Base-by-base conservation (phyloP, 2,888 invertebrate species). In the Lochmaea capreae region DNA sequence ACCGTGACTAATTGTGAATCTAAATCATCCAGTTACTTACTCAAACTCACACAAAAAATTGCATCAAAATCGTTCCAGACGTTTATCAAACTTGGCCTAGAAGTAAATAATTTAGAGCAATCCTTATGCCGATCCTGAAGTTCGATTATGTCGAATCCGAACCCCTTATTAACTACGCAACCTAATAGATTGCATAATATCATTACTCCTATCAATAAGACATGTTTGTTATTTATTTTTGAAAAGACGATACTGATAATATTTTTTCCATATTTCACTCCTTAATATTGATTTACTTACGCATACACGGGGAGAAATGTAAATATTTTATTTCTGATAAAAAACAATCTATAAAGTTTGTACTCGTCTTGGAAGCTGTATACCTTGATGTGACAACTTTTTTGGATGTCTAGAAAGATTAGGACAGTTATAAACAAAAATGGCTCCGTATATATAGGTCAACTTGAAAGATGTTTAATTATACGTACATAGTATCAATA, bases 191-290 rank as follows among this genome's bases (percentile, higher is more conserved):
- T 71, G 67, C 72, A 73, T 76, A 76, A 73, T 61, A 67, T 67
- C 58, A 59, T 61, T 68, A 65, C 62, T 65, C 67, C 52, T 71
- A 73, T 76, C 73, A 52, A 71, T 67, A 46, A 70, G 57, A 61
- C 18, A 71, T 73, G 62, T 72, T 76, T 73, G 76, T 76, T 74
- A 70, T 78, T 77, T 72, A 76, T 76, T 77, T 79, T 77, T 72
- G 59, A 67, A 54, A 70, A 73, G 71, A 67, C 63, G 76, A 77
- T 76, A 78, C 68, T 73, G 76, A 77, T 78, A 75, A 76, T 73
- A 67, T 70, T 71, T 54, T 73, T 66, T 52, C 67, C 65, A 77
- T 46, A 67, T 72, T 71, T 72, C 54, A 67, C 49, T 75, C 18
- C 63, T 72, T 71, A 42, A 72, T 75, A 75, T 73, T 71, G 75